A percentile compares a stretch with the other conserved stretches of the same genome.
Conservation (phyloP, 2,888 invertebrate species). For the Drosophila seclusa region DNA sequence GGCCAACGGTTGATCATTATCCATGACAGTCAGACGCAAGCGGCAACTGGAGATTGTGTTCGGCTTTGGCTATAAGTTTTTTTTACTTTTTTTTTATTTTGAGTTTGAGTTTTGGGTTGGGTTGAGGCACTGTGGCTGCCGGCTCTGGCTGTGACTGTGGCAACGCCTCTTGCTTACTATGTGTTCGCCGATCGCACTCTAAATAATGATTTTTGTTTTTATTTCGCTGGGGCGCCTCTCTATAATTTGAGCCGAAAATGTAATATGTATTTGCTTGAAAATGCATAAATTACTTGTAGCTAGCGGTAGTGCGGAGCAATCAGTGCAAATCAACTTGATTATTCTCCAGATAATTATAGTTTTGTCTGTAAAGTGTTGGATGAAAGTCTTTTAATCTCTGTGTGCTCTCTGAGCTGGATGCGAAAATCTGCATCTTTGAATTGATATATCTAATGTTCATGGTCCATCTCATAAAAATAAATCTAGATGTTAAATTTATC, state of each 20-base stretch:
- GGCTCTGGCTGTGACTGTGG: constrained; percentile 37
- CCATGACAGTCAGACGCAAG: constrained; percentile 57
- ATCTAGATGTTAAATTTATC: not conserved
- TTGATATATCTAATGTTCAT: not conserved
- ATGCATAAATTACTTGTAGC: constrained; percentile 9
- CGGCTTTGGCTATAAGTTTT: constrained; percentile 7
- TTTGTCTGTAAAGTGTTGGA: not conserved
- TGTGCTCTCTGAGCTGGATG: not conserved
- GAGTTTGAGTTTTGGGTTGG: constrained; percentile 21
- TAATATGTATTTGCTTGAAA: constrained; percentile 34
- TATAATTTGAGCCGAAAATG: constrained; percentile 34
- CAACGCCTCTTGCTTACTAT: constrained; percentile 50
- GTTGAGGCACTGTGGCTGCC: constrained; percentile 21
- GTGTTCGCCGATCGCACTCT: constrained; percentile 49
- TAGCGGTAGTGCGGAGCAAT: constrained; percentile 1
- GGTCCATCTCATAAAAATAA: not conserved
- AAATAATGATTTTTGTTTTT: constrained; percentile 54
- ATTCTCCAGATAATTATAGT: not conserved
- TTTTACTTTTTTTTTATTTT: not conserved
- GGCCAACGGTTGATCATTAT: constrained; percentile 74
- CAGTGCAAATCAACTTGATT: not conserved
- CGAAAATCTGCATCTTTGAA: not conserved
- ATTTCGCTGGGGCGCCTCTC: constrained; percentile 33
- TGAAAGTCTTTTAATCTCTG: not conserved
- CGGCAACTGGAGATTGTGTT: constrained; percentile 13